phyloP scores from a whole-genome alignment of 2,113 vertebrate genomes.

The Pycnonotus jocosus region DNA sequence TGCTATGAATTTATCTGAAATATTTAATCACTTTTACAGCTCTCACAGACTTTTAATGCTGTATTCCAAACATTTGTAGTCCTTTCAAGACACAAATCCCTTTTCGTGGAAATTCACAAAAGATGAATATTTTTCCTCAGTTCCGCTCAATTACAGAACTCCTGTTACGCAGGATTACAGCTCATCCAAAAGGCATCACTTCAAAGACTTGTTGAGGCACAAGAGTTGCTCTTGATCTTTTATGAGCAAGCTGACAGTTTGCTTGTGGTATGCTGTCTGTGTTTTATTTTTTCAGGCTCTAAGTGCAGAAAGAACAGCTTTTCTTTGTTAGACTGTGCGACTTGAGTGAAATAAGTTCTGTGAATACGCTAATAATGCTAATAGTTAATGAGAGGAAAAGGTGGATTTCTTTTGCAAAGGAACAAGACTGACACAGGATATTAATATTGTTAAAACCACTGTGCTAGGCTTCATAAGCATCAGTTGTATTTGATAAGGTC shows the following conservation, averaged over 20 bases:
- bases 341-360: not conserved
- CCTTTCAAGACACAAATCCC: not conserved
- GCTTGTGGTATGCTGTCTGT: conserved; percentile 37
- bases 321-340: not conserved
- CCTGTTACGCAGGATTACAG: not conserved
- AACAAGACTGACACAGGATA: not conserved
- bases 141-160: conserved; percentile 29
- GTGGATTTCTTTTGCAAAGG: not conserved
- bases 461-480: not conserved
- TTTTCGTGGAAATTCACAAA: not conserved
- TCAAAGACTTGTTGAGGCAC: conserved; percentile 42
- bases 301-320: not conserved
- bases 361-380: not conserved
- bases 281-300: conserved; percentile 6
- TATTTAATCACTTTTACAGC: not conserved
- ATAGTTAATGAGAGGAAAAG: not conserved
- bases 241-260: conserved; percentile 55
- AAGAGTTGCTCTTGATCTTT: conserved; percentile 44
- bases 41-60: not conserved
- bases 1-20: not conserved
- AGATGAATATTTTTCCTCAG: not conserved
- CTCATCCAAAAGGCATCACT: conserved; percentile 52
- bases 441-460: not conserved
- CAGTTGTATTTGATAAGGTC: not conserved
- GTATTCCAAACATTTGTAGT: not conserved